Evolutionary conservation across 2,888 invertebrate genomes (phyloP), one percentile per base, ranked within the genome.

Genomic region (Lypha dubia): DNA sequence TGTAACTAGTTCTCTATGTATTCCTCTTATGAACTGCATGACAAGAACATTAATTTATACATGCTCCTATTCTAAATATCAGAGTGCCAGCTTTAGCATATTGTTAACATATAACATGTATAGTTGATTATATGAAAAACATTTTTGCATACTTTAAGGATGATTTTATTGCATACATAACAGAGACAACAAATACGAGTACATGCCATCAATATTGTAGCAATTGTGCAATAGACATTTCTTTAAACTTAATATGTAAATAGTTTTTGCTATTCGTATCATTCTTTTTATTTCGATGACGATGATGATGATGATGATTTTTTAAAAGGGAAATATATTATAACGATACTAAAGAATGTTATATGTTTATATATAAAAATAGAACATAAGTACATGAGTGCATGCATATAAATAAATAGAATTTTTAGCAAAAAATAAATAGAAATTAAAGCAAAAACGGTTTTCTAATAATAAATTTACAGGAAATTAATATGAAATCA

Each of bases 141-240:
- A 17, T 79, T 79, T 74, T 83, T 83, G 79, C 83, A 79, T 83
- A 83, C 68, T 83, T 74, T 73, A 67, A 77, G 67, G 22, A 74
- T 46, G 71, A 67, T 62, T 83, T 82, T 60, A 71, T 65, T 76
- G 44, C 65, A 73, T 46, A 53, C 58, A 70, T 49, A n/a, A 20
- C 32, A 67, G 46, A 58, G 32, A 38, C 35, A 49, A 32, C 7
- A 44, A 11, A 46, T 28, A 32, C 7, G 35, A 11, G 38, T 28
- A 22, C 38, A 58, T 17, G 11, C 9, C 38, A 53, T 46, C 60
- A 51, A 60, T 38, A 20, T 41, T 62, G 38, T 24, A 70, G n/a
- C 24, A 51, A 70, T 17, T 44, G 15, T 28, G 44, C 22, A 44
- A 53, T 15, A 63, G 28, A 53, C 41, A 74, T 53, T 58, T 58